A percentile compares a stretch with the other conserved stretches of the same genome.
These are phyloP conservation scores for Drosophila carrolli DNA, from an alignment of 1,140 invertebrate species.

Conservation along the genomic window DNA sequence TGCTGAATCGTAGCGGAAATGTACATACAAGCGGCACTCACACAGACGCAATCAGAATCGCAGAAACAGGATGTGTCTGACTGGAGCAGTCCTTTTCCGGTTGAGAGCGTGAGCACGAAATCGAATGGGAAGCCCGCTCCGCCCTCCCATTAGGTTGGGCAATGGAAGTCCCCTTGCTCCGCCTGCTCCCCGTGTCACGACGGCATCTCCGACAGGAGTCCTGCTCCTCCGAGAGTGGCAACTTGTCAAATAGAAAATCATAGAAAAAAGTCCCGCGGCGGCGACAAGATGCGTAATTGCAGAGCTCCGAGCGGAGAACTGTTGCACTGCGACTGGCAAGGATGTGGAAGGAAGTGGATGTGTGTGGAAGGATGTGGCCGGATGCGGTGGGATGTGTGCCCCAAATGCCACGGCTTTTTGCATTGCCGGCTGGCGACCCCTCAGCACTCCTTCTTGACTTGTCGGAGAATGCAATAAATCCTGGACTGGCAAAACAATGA, in stretches of 20 bases:
- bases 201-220: constrained; percentile 16
- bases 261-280: constrained; percentile 70
- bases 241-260: constrained; percentile 82
- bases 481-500: constrained; percentile 77
- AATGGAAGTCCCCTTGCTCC: constrained; percentile 1
- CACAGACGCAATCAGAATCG: constrained; percentile 48
- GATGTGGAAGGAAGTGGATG: constrained; percentile 45
- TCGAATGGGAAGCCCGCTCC: constrained; percentile 25
- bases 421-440: constrained; percentile 5
- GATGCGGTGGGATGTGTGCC: constrained; percentile 52
- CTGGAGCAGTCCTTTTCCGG: constrained; percentile 42
- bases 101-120: constrained; percentile 46
- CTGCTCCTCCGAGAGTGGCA: constrained; percentile 44
- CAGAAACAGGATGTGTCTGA: constrained; percentile 51
- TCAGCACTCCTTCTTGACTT: constrained; percentile 6
- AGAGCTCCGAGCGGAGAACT: constrained; percentile 57
- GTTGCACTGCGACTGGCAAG: constrained; percentile 56
- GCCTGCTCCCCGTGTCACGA: constrained; percentile 20
- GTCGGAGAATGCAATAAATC: constrained; percentile 72
- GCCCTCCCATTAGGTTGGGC: background rate
- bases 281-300: constrained; percentile 81
- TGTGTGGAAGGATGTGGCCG: constrained; percentile 47
- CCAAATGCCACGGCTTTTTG: constrained; percentile 34
- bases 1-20: constrained; percentile 79
- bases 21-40: constrained; percentile 74